Conservation (phyloP, 2,113 vertebrate species). For the Phylloscopus trochilus region DNA sequence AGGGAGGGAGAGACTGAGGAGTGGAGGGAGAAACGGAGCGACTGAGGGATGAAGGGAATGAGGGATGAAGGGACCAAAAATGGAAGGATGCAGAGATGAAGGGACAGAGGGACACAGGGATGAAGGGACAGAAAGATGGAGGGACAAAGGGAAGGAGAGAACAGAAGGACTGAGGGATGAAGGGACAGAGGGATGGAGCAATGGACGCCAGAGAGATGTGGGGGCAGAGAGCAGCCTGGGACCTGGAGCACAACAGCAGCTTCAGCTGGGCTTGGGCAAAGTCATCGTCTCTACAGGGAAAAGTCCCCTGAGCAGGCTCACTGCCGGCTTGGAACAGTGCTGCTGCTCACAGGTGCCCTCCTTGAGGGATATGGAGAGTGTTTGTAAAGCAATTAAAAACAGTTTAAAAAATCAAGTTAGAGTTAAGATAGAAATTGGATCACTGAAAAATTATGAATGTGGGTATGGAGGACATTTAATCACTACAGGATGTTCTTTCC, state of each 20-base stretch:
- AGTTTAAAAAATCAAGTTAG: background rate
- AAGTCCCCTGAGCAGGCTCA: too few relatives aligned
- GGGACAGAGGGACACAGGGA: background rate
- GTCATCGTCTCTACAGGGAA: too few relatives aligned
- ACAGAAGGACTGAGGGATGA: background rate
- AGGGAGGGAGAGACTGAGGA: too few relatives aligned
- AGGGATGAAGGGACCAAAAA: too few relatives aligned
- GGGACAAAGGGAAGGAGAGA: background rate
- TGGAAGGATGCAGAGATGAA: too few relatives aligned
- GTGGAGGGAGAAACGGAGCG: accelerated
- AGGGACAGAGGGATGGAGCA: background rate
- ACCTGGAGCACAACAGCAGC: too few relatives aligned
- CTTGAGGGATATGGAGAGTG: too few relatives aligned
- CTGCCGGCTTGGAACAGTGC: too few relatives aligned
- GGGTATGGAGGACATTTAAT: background rate
- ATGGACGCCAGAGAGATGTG: too few relatives aligned
- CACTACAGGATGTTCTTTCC: background rate
- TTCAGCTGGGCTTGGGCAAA: too few relatives aligned
- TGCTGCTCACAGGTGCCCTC: too few relatives aligned
- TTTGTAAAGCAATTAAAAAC: background rate
- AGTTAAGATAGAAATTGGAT: background rate
- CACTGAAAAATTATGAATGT: background rate
- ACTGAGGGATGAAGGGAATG: accelerated
- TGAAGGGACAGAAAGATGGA: background rate
- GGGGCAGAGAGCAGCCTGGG: too few relatives aligned